Evolutionary conservation across 2,113 vertebrate species (phyloP), one percentile per base, ranked within the genome.

Genomic region (Lepisosteus osseus): DNA sequence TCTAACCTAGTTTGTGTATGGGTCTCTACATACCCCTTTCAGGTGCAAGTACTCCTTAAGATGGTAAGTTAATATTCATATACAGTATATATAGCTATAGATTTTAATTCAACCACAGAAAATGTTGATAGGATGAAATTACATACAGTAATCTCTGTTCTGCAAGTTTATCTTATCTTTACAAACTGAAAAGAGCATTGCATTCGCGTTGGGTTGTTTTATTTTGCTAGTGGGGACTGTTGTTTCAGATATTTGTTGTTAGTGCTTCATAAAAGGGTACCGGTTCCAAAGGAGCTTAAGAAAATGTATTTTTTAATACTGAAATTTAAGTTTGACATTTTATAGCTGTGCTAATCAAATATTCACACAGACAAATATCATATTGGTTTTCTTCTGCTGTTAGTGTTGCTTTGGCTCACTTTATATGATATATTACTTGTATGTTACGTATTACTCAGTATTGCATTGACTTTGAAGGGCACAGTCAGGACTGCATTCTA

Each of bases 21-120:
- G 73, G 86, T 85, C 79, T 11, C 76, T 77, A 71, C 63, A 82
- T 83, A 83, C 79, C 74, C 62, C 81, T 11, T 77, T 76, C 80
- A 79, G 76, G 72, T 74, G 80, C 79, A 78, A 76, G n/a, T 44
- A 41, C 57, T 82, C 78, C 84, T 84, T 87, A 90, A 86, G 77
- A 88, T 92, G 86, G 89, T 93, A 86, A 93, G 87, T 89, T n/a
- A 43, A 47, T 64, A 64, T 64, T 64, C 13, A 14, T 4, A 59
- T 14, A 59, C 15, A 17, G 15, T 59, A 12, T 3, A 14, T 12
- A 59, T 1, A 29, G 29, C 29, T 29, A 29, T 29, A 29, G 29
- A 59, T 59, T 14, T 3, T 4, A 59, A 13, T 59, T 59, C 3
- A 12, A 51, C 47, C 5, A 1, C 47, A 51, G 47, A 9, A 9